phyloP scores from a whole-genome alignment of 2,797 vertebrate genomes.

The Enteromius fasciolatus region DNA sequence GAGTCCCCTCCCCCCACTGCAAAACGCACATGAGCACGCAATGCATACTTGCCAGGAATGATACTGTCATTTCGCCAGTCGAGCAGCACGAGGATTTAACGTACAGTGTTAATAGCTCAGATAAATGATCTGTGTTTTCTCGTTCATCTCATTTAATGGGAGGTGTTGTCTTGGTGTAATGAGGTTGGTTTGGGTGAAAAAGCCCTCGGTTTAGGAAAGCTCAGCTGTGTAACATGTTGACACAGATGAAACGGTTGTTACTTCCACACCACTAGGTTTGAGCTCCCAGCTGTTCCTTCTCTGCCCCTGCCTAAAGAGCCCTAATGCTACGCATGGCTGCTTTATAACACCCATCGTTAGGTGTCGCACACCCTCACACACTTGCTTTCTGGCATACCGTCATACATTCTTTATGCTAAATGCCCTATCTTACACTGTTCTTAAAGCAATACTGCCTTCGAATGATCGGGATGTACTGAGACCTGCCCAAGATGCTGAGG shows the following conservation, averaged over 20 bases:
- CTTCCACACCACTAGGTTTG: constrained; percentile 63
- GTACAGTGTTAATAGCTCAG: not conserved
- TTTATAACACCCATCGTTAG: constrained; percentile 44
- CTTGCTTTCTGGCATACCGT: not conserved
- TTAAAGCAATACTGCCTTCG: constrained; percentile 3
- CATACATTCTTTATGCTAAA: constrained; percentile 18
- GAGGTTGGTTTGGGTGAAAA: constrained; percentile 39
- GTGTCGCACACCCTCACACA: constrained; percentile 21
- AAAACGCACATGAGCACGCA: constrained; percentile 41
- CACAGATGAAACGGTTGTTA: constrained; percentile 66
- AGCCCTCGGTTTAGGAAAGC: constrained; percentile 55
- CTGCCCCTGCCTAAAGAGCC: constrained; percentile 33
- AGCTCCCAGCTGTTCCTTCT: constrained; percentile 53
- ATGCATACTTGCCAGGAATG: constrained; percentile 59
- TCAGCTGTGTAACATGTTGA: constrained; percentile 63
- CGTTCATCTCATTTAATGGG: constrained; percentile 21
- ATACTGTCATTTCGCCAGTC: constrained; percentile 66
- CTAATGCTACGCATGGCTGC: constrained; percentile 37
- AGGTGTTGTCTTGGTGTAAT: not conserved
- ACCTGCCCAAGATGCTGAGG: constrained; percentile 32
- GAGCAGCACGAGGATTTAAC: constrained; percentile 16
- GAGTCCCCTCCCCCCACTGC: constrained; percentile 60
- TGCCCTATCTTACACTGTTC: constrained; percentile 4
- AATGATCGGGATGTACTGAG: constrained; percentile 16
- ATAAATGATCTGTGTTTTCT: constrained; percentile 19